phyloP scores from a whole-genome alignment of 2,113 vertebrate genomes.

The Accipiter virgatus region DNA sequence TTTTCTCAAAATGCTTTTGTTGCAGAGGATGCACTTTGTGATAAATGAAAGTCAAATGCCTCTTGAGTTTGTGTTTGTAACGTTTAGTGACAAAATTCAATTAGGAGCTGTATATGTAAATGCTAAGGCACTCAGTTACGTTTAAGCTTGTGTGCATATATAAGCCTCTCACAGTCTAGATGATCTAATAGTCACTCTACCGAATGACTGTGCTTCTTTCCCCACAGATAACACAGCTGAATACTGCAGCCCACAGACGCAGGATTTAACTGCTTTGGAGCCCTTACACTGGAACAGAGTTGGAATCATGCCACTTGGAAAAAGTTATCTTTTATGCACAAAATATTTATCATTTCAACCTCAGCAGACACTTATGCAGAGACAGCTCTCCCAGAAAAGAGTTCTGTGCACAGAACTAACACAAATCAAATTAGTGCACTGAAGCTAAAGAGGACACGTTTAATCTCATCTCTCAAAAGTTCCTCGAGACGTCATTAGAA shows the following conservation, averaged over 20 bases:
- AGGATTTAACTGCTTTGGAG: not conserved
- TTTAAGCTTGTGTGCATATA: constrained; percentile 11
- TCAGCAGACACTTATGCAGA: not conserved
- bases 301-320: not conserved
- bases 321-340: constrained; percentile 25
- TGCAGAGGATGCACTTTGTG: not conserved
- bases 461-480: constrained; percentile 13
- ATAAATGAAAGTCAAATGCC: not conserved
- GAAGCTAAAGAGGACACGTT: constrained; percentile 41
- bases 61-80: not conserved
- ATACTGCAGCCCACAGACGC: not conserved
- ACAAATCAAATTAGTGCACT: constrained; percentile 51
- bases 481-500: not conserved
- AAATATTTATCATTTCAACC: constrained; percentile 53
- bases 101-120: not conserved
- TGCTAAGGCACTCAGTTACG: not conserved
- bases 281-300: not conserved
- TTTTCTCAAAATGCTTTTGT: not conserved
- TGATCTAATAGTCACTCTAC: not conserved
- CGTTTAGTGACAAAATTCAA: not conserved
- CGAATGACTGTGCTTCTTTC: not conserved
- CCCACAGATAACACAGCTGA: not conserved
- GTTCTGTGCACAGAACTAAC: constrained; percentile 18
- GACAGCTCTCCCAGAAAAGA: not conserved
- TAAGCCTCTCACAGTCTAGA: constrained; percentile 7